phyloP scores from a whole-genome alignment of 2,888 invertebrate genomes.

The Ganaspis brasiliensis region DNA sequence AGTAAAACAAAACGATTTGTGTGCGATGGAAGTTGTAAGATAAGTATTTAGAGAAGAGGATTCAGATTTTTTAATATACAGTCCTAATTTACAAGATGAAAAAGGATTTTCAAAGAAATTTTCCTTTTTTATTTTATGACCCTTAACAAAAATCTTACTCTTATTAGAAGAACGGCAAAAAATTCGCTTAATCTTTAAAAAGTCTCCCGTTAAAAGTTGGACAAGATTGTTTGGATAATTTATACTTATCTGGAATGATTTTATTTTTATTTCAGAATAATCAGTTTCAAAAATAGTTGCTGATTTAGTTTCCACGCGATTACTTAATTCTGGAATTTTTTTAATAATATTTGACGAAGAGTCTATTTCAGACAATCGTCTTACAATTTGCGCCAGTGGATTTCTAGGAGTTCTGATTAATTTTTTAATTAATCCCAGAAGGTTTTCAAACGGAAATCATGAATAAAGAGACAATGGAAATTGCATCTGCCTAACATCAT shows the following conservation, averaged over 20 bases:
- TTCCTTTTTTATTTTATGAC: no score
- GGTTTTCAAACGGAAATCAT: conserved; percentile 55
- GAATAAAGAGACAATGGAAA: conserved; percentile 49
- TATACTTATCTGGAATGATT: conserved; percentile 4
- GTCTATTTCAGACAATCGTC: conserved; percentile 32
- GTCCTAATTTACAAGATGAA: no score
- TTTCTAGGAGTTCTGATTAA: conserved; percentile 47
- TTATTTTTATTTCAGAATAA: not conserved
- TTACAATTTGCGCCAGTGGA: conserved; percentile 37
- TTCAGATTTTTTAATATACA: no score
- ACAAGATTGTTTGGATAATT: conserved; percentile 3
- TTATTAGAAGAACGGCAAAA: not conserved
- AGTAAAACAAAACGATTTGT: no score
- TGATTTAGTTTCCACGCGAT: not conserved
- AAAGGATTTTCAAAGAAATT: no score
- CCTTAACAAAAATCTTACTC: not conserved
- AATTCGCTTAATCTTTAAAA: not conserved
- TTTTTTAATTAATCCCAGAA: conserved; percentile 47
- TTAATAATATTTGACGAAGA: not conserved
- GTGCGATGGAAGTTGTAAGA: no score
- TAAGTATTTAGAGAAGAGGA: no score
- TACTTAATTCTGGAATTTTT: not conserved
- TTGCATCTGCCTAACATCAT: conserved; percentile 51
- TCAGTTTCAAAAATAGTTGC: not conserved
- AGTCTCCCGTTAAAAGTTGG: not conserved